A percentile compares a stretch with the other conserved stretches of the same genome.
Conservation (phyloP, 1,140 invertebrate species). For the Caenorhabditis remanei region DNA sequence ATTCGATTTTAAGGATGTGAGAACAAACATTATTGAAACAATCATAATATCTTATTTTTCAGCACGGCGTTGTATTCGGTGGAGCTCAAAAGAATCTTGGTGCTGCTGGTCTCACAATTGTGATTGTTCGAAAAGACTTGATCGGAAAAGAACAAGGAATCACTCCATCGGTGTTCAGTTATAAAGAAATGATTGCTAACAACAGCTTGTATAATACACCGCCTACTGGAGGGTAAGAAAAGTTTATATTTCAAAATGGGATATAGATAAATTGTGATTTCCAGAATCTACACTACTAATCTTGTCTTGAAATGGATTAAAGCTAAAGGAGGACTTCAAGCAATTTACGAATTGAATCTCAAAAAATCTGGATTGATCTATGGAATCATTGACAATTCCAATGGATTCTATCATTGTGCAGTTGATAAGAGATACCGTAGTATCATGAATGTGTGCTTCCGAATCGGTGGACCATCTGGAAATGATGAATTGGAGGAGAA, state of each 20-base stretch:
- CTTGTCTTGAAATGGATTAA: conserved; percentile 91
- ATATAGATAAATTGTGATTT: conserved; percentile 66
- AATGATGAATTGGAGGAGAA: conserved; percentile 87
- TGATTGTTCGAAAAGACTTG: conserved; percentile 93
- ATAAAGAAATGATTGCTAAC: conserved; percentile 86
- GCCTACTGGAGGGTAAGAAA: conserved; percentile 89
- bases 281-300: conserved; percentile 91
- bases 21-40: neutral
- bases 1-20: conserved; percentile 90
- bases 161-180: conserved; percentile 87
- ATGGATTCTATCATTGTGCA: conserved; percentile 85
- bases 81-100: conserved; percentile 98
- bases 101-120: conserved; percentile 90
- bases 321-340: conserved; percentile 84
- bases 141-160: conserved; percentile 82
- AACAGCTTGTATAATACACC: conserved; percentile 96
- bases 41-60: conserved; percentile 69
- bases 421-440: conserved; percentile 79
- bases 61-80: conserved; percentile 94
- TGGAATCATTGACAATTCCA: conserved; percentile 86
- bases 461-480: conserved; percentile 81
- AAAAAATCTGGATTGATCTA: conserved; percentile 88
- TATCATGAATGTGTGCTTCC: conserved; percentile 93
- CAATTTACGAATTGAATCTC: conserved; percentile 81
- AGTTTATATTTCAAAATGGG: too few relatives aligned